Evolutionary conservation across 2,888 invertebrate species (phyloP), one percentile per base, ranked within the genome.

Genomic region (Timema podura): DNA sequence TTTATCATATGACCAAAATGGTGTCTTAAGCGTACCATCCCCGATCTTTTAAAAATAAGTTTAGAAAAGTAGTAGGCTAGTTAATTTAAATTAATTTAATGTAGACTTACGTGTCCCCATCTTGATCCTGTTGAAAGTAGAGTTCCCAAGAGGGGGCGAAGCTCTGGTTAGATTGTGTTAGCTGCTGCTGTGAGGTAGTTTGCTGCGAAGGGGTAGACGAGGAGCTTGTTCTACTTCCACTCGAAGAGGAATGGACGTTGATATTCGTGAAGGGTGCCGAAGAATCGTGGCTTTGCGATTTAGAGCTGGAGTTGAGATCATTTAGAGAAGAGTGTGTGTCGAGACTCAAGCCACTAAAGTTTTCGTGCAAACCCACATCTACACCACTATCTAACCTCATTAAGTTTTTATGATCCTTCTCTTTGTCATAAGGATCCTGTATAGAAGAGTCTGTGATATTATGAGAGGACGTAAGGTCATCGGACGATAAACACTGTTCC

Each of bases 61-160:
- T 30, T 30, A 30, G 30, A 30, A 30, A 30, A 3, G 3, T 30
- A 30, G 30, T 30, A 30, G 30, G 1, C 1, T 30, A 30, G 11
- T 61, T 51, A 51, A 46, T 45, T 48, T 48, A 49, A 13, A 15
- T 61, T 51, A 51, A 46, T 45, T 48, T 48, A 49, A 13, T 66
- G 65, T 45, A 51, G 61, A 89, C 93, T 91, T 86, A 94, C 93
- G 94, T 93, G 81, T 95, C 93, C 75, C 94, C 95, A 76, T 93
- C 92, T 74, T 90, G 88, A 79, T 94, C 91, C 77, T 91, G 93
- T 75, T 88, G 85, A 79, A 89, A 93, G 75, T 89, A 89, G 75
- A 87, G 81, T 77, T 88, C 85, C 86, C 90, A 88, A 67, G 87
- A 83, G 74, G 70, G 72, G 69, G 68, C 68, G 70, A 61, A 15